phyloP scores from a whole-genome alignment of 2,888 invertebrate species.

The Stenolophus ochropezus region DNA sequence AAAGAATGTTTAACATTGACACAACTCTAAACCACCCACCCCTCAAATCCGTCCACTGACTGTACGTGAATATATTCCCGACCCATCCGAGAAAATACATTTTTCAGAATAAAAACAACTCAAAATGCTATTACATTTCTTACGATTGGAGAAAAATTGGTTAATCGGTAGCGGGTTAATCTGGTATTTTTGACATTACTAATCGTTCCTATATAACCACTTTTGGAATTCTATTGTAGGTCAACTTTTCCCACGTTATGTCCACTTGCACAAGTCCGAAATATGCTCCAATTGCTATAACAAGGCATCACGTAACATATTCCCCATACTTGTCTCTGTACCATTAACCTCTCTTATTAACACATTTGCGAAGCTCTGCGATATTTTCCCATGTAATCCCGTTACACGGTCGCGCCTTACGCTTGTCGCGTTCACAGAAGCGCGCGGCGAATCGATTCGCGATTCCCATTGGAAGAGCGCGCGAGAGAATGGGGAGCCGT shows the following conservation, averaged over 20 bases:
- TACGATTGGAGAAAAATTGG: too few relatives aligned
- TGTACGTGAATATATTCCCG: too few relatives aligned
- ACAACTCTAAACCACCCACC: too few relatives aligned
- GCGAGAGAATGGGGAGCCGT: constrained; percentile 65
- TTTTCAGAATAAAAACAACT: too few relatives aligned
- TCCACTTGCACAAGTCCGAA: background rate
- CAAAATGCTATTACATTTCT: too few relatives aligned
- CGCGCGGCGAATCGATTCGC: constrained; percentile 70
- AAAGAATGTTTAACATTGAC: too few relatives aligned
- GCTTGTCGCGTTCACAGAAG: constrained; percentile 70
- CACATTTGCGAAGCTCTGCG: constrained; percentile 53
- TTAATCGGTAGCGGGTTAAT: too few relatives aligned
- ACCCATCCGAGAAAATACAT: too few relatives aligned
- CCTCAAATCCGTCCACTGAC: too few relatives aligned
- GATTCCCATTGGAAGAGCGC: constrained; percentile 69
- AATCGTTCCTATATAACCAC: too few relatives aligned
- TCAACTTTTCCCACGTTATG: background rate
- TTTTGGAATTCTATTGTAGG: background rate
- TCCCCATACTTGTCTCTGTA: constrained; percentile 33
- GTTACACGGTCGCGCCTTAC: constrained; percentile 70
- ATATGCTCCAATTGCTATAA: constrained; percentile 12
- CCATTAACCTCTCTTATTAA: constrained; percentile 63
- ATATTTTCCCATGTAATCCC: constrained; percentile 71
- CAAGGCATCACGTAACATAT: constrained; percentile 41
- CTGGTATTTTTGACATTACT: too few relatives aligned